phyloP scores from a whole-genome alignment of 2,888 invertebrate genomes.

The Eristalis intricaria region DNA sequence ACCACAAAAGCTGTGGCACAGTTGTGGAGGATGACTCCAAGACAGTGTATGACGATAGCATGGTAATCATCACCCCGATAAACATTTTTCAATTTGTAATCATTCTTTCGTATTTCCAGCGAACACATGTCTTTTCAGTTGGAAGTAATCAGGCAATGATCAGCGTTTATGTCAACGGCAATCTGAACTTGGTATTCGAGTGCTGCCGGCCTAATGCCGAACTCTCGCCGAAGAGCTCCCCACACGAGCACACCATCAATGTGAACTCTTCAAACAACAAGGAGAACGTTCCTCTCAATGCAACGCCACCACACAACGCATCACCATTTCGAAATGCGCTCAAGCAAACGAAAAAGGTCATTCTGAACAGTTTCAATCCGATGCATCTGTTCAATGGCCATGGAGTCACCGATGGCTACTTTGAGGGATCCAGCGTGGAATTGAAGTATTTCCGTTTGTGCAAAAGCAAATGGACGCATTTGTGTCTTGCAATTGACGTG shows the following conservation, averaged over 20 bases:
- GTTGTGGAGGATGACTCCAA: conserved; percentile 78
- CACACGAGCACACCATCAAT: conserved; percentile 8
- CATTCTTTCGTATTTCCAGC: conserved; percentile 68
- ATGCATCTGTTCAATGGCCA: conserved; percentile 79
- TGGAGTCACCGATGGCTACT: conserved; percentile 73
- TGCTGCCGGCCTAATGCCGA: conserved; percentile 78
- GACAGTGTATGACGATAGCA: conserved; percentile 76
- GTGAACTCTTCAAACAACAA: conserved; percentile 42
- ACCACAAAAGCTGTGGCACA: conserved; percentile 76
- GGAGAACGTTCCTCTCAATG: conserved; percentile 63
- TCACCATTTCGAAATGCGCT: conserved; percentile 78
- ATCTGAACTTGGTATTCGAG: conserved; percentile 78
- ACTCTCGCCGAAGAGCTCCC: conserved; percentile 66
- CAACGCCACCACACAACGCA: conserved; percentile 20
- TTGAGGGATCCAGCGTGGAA: conserved; percentile 76
- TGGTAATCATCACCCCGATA: conserved; percentile 66
- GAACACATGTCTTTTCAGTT: conserved; percentile 79
- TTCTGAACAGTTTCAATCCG: conserved; percentile 78
- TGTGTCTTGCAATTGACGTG: conserved; percentile 77
- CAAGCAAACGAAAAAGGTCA: conserved; percentile 78
- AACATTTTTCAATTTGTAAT: neutral
- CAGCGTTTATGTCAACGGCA: conserved; percentile 78
- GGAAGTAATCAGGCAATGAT: conserved; percentile 80
- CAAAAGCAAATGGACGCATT: conserved; percentile 79
- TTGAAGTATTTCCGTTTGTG: conserved; percentile 77